Evolutionary conservation across 2,113 vertebrate genomes (phyloP).

Genomic region (Mustelus asterias): DNA sequence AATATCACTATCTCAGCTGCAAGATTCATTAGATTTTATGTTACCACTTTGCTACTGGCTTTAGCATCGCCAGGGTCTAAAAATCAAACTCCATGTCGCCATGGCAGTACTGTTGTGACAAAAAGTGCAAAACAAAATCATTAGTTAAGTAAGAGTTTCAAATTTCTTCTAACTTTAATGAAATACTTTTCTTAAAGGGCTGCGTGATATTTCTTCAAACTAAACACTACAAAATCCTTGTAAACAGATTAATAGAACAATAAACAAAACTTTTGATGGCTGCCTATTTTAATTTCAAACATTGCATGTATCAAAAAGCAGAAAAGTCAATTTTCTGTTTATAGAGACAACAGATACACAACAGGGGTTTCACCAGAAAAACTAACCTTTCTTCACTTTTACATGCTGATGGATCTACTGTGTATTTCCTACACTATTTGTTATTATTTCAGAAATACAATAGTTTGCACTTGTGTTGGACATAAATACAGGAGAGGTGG

Average conservation of each 20-base stretch:
- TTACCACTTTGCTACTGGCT: not conserved
- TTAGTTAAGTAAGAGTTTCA: not conserved
- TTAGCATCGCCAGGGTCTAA: not conserved
- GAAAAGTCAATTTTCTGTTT: not conserved
- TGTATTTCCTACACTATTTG: not conserved
- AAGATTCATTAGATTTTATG: conserved; percentile 29
- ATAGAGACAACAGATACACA: not conserved
- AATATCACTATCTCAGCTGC: not conserved
- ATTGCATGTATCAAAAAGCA: not conserved
- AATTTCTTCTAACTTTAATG: not conserved
- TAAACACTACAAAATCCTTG: not conserved
- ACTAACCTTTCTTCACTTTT: not conserved
- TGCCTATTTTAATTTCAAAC: not conserved
- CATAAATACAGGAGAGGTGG: not conserved
- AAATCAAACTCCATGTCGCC: not conserved
- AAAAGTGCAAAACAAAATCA: not conserved
- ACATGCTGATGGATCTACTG: not conserved
- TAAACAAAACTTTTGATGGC: conserved; percentile 13
- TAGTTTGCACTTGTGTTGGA: not conserved
- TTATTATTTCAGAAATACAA: not conserved
- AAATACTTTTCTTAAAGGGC: not conserved
- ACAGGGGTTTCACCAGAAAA: not conserved
- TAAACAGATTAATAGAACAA: not conserved
- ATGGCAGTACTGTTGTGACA: not conserved
- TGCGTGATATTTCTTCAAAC: not conserved